phyloP scores from a whole-genome alignment of 1,140 invertebrate genomes.

The Procambarus virginalis region DNA sequence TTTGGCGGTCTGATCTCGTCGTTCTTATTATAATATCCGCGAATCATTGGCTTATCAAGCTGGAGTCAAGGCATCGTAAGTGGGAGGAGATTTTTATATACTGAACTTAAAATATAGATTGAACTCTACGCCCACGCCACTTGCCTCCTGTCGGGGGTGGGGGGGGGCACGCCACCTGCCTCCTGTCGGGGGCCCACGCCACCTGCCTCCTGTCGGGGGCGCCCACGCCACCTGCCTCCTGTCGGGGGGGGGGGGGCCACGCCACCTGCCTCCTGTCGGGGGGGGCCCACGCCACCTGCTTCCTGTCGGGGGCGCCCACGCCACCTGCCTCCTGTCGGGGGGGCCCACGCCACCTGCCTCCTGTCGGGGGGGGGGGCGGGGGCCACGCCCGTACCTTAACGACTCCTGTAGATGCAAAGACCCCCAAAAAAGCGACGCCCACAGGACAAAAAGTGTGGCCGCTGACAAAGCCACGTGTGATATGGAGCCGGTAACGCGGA shows the following conservation, averaged over 20 bases:
- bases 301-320: too few relatives aligned
- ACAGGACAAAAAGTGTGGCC: conserved; percentile 10
- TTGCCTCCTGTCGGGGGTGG: neutral
- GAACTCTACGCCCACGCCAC: neutral
- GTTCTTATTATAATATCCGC: too few relatives aligned
- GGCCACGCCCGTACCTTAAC: neutral
- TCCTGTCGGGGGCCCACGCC: neutral
- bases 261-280: neutral
- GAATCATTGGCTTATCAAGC: too few relatives aligned
- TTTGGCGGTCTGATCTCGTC: too few relatives aligned
- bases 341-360: neutral
- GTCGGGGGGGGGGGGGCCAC: neutral
- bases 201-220: neutral
- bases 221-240: too few relatives aligned
- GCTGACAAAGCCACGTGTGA: conserved; percentile 53
- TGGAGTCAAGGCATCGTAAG: too few relatives aligned
- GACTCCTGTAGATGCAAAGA: too few relatives aligned
- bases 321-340: too few relatives aligned
- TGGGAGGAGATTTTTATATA: too few relatives aligned
- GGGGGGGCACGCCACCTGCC: neutral
- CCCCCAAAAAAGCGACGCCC: neutral
- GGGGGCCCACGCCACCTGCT: neutral
- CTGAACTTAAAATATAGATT: too few relatives aligned
- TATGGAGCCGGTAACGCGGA: conserved; percentile 32
- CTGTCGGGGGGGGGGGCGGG: neutral